Percentiles rank a stretch among this genome's conserved stretches.
phyloP scores from a whole-genome alignment of 2,113 vertebrate species.

The Erpornis zantholeuca region DNA sequence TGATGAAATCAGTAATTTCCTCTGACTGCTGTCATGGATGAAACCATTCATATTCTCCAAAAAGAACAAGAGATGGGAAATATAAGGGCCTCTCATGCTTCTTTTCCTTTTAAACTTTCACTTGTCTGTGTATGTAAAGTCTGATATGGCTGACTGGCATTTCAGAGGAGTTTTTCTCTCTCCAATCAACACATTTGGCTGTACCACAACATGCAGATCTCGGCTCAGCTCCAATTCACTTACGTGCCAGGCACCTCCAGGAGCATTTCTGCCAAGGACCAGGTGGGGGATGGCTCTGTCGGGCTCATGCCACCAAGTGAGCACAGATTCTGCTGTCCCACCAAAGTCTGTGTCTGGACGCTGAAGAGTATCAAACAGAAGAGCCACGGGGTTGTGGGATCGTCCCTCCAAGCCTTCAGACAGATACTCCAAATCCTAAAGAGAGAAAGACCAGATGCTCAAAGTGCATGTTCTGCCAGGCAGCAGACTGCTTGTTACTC shows the following conservation, averaged over 20 bases:
- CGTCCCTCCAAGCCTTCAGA: constrained; percentile 83
- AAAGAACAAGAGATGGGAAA: neutral
- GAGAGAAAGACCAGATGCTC: neutral
- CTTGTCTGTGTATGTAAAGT: neutral
- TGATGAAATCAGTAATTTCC: neutral
- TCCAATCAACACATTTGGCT: neutral
- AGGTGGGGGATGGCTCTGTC: constrained; percentile 74
- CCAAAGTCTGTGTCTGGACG: constrained; percentile 79
- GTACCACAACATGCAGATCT: neutral
- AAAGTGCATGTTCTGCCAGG: neutral
- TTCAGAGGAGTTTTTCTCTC: neutral
- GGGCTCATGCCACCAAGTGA: constrained; percentile 67
- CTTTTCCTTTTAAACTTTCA: neutral
- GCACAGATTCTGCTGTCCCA: constrained; percentile 72
- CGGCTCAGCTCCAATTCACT: neutral
- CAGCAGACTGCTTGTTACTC: neutral
- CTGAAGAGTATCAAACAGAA: constrained; percentile 81
- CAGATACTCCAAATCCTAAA: constrained; percentile 78
- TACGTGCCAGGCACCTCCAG: constrained; percentile 84
- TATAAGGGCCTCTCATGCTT: neutral
- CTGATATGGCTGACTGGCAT: neutral
- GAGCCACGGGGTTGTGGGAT: constrained; percentile 73
- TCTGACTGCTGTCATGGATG: neutral
- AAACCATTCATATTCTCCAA: neutral
- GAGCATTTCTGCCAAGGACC: constrained; percentile 76